These are phyloP conservation scores for Chroicocephalus ridibundus DNA, from an alignment of 2,113 vertebrate species.

Conservation along the genomic window DNA sequence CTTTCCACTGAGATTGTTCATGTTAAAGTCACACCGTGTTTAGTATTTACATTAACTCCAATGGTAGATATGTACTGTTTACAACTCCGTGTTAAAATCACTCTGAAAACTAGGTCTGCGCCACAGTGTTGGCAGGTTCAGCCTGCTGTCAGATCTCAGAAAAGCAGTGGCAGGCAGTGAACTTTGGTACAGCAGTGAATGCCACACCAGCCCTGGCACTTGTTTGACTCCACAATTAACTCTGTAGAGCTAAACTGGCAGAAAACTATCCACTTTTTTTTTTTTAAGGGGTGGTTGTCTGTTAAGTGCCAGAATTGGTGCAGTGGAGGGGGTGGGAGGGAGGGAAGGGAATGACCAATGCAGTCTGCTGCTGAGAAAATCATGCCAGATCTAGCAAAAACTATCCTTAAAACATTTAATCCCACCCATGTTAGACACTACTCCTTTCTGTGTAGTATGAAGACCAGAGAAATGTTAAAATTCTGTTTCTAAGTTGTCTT, in stretches of 20 bases:
- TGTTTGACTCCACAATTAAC: not conserved
- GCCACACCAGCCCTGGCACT: not conserved
- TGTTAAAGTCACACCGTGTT: not conserved
- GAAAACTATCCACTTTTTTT: not conserved
- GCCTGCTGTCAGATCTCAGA: not conserved
- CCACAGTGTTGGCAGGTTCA: not conserved
- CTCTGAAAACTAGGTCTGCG: not conserved
- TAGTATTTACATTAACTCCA: not conserved
- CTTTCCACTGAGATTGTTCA: not conserved
- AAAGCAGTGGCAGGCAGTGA: not conserved
- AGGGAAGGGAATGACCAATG: not conserved
- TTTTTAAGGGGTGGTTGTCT: not conserved
- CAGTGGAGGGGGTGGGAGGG: not conserved
- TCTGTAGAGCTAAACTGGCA: not conserved
- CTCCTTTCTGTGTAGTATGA: not conserved
- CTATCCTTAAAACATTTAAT: not conserved
- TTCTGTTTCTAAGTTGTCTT: not conserved
- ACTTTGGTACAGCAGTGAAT: not conserved
- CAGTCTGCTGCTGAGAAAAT: not conserved
- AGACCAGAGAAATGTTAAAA: not conserved
- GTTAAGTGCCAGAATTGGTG: not conserved
- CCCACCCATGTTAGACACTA: not conserved
- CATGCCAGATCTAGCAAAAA: not conserved
- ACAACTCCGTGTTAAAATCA: not conserved
- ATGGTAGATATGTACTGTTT: not conserved